These are phyloP conservation scores for Apodemia mormo DNA, from an alignment of 2,888 invertebrate species.

Conservation along the genomic window DNA sequence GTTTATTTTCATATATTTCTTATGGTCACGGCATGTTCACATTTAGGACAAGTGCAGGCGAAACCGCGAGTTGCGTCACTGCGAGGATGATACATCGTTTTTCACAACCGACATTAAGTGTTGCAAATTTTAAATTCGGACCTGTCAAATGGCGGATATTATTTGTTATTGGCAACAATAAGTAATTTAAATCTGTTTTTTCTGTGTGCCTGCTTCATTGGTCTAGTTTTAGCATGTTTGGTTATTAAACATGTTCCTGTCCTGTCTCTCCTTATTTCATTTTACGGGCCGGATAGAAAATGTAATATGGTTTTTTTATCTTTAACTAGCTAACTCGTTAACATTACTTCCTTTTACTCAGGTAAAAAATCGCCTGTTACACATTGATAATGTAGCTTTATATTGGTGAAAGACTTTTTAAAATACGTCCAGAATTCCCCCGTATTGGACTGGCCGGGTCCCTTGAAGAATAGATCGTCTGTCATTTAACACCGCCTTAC, in stretches of 20 bases:
- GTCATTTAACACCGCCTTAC: too few species aligned
- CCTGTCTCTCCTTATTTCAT: too few species aligned
- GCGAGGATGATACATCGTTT: constrained; percentile 59
- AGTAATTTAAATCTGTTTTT: neutral
- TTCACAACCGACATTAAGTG: constrained; percentile 52
- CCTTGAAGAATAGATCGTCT: too few species aligned
- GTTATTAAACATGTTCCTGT: neutral
- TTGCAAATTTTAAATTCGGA: constrained; percentile 43
- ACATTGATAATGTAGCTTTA: too few species aligned
- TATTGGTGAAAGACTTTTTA: too few species aligned
- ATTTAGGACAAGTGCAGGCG: constrained; percentile 78
- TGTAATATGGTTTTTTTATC: too few species aligned
- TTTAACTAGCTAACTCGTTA: too few species aligned
- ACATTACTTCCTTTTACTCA: too few species aligned
- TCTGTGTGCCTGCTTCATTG: neutral
- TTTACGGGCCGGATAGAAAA: too few species aligned
- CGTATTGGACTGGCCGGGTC: too few species aligned
- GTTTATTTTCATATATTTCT: constrained; percentile 72
- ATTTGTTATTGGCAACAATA: constrained; percentile 1
- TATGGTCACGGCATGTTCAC: constrained; percentile 71
- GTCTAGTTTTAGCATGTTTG: neutral
- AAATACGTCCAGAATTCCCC: too few species aligned
- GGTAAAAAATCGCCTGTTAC: too few species aligned
- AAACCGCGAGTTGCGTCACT: constrained; percentile 76
- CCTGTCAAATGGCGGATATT: constrained; percentile 31